Conservation (phyloP, 1,140 invertebrate species). For the Cryptotermes secundus region DNA sequence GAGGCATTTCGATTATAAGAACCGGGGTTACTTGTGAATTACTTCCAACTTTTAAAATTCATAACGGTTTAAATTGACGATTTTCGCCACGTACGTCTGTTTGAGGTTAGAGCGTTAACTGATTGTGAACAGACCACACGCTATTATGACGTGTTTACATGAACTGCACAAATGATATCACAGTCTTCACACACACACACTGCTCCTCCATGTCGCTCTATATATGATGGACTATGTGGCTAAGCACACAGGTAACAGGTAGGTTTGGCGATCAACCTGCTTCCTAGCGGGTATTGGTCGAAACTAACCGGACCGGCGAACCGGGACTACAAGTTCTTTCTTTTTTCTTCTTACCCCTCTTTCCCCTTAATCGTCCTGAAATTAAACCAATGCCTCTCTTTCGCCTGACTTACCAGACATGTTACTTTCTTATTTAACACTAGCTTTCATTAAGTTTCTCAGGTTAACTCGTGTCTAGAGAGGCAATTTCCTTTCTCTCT, state of each 20-base stretch:
- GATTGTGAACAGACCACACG: neutral
- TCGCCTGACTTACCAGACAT: neutral
- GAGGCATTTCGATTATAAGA: neutral
- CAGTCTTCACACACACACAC: neutral
- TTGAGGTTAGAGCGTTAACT: neutral
- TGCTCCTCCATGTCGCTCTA: neutral
- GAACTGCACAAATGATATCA: neutral
- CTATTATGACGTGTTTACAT: neutral
- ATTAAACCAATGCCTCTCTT: neutral
- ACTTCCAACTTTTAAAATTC: neutral
- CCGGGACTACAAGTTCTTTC: neutral
- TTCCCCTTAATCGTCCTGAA: neutral
- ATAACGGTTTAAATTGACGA: neutral
- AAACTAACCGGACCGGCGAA: slow-evolving; percentile 7
- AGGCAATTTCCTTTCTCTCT: neutral
- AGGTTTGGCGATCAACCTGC: slow-evolving; percentile 12
- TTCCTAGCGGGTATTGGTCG: neutral
- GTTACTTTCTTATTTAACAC: slow-evolving; percentile 3
- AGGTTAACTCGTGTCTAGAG: neutral
- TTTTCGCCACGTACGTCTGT: neutral
- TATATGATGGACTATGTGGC: neutral
- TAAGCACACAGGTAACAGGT: neutral
- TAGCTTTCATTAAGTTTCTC: neutral
- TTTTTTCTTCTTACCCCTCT: neutral
- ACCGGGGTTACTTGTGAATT: neutral